These are phyloP conservation scores for Hyposmocoma kahamanoa DNA, from an alignment of 1,140 invertebrate species.

Conservation along the genomic window DNA sequence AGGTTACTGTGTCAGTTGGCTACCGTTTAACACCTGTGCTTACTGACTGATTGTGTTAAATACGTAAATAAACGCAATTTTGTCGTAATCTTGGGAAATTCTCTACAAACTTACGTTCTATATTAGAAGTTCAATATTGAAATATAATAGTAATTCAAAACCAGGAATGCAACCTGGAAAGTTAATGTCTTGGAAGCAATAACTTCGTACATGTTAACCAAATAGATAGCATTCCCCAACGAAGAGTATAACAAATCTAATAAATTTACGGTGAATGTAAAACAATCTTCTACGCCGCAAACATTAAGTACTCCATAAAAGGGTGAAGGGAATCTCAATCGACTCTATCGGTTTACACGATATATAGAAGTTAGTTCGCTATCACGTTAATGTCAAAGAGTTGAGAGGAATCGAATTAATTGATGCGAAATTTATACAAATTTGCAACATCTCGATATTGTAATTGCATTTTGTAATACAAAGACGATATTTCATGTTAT, in stretches of 20 bases:
- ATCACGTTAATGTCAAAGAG: background rate
- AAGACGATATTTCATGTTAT: background rate
- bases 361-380: background rate
- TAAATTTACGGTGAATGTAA: background rate
- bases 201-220: background rate
- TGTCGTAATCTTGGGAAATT: too few relatives aligned
- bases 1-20: too few relatives aligned
- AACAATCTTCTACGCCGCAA: background rate
- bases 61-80: too few relatives aligned
- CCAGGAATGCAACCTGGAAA: too few relatives aligned
- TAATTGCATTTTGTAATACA: background rate
- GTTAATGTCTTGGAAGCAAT: background rate
- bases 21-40: too few relatives aligned
- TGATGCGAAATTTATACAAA: constrained; percentile 1
- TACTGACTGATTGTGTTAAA: too few relatives aligned
- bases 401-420: background rate
- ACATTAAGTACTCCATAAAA: background rate
- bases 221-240: background rate
- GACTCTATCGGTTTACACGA: background rate
- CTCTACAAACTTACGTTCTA: too few relatives aligned
- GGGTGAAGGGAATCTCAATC: background rate
- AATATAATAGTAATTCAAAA: too few relatives aligned
- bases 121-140: too few relatives aligned
- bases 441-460: background rate
- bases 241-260: background rate